Evolutionary conservation across 2,797 vertebrate species (phyloP), one percentile per base, ranked within the genome.

Genomic region (Pyrrhura leucotis): DNA sequence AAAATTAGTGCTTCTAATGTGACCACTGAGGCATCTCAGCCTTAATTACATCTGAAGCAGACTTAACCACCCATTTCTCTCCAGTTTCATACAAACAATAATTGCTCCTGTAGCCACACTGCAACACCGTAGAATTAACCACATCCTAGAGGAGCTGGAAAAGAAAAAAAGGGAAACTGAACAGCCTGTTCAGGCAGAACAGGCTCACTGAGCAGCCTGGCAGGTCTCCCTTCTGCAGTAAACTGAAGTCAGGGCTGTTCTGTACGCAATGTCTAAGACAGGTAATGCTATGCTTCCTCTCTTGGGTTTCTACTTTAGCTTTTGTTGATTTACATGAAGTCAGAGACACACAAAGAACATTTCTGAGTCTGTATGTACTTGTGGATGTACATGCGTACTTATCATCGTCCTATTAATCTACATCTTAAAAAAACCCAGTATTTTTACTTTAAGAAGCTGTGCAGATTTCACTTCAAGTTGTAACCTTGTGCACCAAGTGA

Each of bases 31-130:
- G 92, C 90, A 78, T 89, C 93, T 92, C 85, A 94, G 85, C 83
- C 85, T 96, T 97, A 96, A 96, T 96, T 95, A 97, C 77, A 88
- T 67, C 25, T 92, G 92, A 93, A 72, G 74, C 66, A 91, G 81
- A 69, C 88, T 65, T 90, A 97, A 96, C 89, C 89, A 96, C 72
- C 76, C 75, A 91, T 78, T 96, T 87, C 81, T 90, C 84, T 93
- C 59, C 77, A 88, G 76, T 92, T 94, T 96, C 93, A 96, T 86
- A 61, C 89, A 91, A 92, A 58, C 54, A 84, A 3, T 94, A 94
- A 96, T 95, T 87, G 88, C 47, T 33, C 16, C 28, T 61, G 35
- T 47, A 63, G 88, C 95, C 72, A 0, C 92, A 95, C 31, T 50
- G 80, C 80, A 94, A 76, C 73, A 42, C 0, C 82, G 79, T 31